phyloP scores from a whole-genome alignment of 2,797 vertebrate species.

The Phoeniculus purpureus region DNA sequence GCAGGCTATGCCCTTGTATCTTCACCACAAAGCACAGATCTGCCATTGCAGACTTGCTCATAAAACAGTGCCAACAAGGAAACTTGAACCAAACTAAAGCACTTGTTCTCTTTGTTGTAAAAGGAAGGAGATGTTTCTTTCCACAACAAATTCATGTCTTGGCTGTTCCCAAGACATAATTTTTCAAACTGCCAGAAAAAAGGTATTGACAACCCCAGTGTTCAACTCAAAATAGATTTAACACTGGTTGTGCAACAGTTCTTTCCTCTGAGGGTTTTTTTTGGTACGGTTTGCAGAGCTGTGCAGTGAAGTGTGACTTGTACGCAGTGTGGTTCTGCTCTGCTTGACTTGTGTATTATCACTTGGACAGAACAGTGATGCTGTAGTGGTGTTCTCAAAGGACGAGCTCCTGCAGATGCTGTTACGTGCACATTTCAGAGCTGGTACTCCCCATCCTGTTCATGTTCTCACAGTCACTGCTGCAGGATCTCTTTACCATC shows the following conservation, averaged over 20 bases:
- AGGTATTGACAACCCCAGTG: constrained; percentile 31
- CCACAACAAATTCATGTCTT: neutral
- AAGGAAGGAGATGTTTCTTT: neutral
- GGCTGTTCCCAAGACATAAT: constrained; percentile 3
- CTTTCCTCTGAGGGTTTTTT: constrained; percentile 39
- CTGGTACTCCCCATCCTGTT: neutral
- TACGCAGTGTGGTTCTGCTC: constrained; percentile 23
- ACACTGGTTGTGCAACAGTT: neutral
- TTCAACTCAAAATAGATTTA: constrained; percentile 17
- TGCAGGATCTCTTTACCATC: neutral
- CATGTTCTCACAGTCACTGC: neutral
- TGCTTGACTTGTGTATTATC: constrained; percentile 11
- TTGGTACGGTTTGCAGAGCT: neutral
- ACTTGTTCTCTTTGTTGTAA: neutral
- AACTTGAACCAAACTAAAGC: neutral
- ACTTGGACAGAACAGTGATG: neutral
- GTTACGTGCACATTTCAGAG: neutral
- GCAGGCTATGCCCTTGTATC: neutral
- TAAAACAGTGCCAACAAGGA: neutral
- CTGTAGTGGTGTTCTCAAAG: neutral
- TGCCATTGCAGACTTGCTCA: neutral
- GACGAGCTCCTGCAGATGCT: neutral
- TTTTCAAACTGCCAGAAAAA: constrained; percentile 35
- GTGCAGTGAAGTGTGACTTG: constrained; percentile 56
- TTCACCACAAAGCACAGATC: neutral